Conservation (phyloP, 2,113 vertebrate species). For the Scomber japonicus region DNA sequence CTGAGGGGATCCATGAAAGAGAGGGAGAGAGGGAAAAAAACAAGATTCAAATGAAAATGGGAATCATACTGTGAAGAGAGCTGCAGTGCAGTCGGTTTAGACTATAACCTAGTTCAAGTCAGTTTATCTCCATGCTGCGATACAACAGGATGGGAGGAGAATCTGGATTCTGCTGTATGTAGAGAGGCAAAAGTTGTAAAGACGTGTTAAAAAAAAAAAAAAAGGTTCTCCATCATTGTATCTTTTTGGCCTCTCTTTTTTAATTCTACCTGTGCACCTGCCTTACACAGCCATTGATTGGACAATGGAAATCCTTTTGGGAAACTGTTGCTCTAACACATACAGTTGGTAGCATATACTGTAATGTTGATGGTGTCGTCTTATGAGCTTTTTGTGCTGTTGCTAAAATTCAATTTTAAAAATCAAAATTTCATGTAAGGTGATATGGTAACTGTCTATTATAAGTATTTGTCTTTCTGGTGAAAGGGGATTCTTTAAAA, state of each 20-base stretch:
- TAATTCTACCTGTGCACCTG: background rate
- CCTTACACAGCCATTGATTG: background rate
- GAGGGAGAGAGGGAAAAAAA: slow-evolving; percentile 70
- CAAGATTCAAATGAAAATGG: slow-evolving; percentile 75
- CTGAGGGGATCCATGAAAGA: slow-evolving; percentile 9
- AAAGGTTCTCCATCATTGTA: too few relatives aligned
- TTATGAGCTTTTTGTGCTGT: background rate
- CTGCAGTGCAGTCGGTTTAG: slow-evolving; percentile 29
- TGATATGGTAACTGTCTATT: background rate
- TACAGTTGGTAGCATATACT: background rate
- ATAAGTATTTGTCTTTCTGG: slow-evolving; percentile 33
- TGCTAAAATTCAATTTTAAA: background rate
- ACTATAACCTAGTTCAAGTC: slow-evolving; percentile 17
- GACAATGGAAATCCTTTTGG: background rate
- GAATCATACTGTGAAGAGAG: slow-evolving; percentile 44
- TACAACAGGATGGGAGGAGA: slow-evolving; percentile 5
- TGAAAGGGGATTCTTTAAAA: slow-evolving; percentile 11
- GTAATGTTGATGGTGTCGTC: background rate
- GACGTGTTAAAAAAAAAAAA: background rate
- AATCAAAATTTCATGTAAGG: background rate
- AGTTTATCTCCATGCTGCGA: slow-evolving; percentile 47
- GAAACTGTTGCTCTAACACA: too few relatives aligned
- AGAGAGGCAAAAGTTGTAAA: slow-evolving; percentile 11
- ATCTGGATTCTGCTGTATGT: background rate
- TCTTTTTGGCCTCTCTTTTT: background rate